Evolutionary conservation across 2,113 vertebrate genomes (phyloP).

Genomic region (Amphilophus citrinellus): DNA sequence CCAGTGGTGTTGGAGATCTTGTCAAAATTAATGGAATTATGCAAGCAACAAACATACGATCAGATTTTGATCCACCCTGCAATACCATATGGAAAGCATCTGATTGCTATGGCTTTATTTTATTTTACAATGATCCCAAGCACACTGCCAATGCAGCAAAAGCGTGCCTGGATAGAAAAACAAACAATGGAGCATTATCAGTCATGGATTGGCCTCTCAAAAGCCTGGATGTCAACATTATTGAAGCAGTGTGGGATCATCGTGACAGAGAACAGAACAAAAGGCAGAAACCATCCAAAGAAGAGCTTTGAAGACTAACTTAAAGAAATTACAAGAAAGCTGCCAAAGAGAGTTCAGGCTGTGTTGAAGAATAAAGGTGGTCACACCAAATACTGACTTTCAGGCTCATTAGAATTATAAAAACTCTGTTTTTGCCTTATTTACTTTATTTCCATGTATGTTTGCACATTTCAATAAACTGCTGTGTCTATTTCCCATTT

Average conservation of each 20-base stretch:
- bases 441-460: background rate
- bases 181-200: background rate
- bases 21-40: background rate
- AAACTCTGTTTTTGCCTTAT: background rate
- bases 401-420: background rate
- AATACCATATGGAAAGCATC: background rate
- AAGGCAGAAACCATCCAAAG: background rate
- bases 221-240: background rate
- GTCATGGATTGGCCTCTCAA: background rate
- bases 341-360: background rate
- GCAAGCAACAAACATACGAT: background rate
- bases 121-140: background rate
- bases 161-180: background rate
- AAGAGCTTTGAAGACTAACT: background rate
- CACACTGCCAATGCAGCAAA: background rate
- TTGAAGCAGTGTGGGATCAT: background rate
- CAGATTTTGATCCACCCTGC: background rate
- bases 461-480: conserved; percentile 1
- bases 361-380: background rate
- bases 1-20: background rate
- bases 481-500: background rate
- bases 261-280: background rate
- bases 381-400: background rate
- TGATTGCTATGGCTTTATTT: background rate
- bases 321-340: background rate